These are phyloP conservation scores for Cabera pusaria DNA, from an alignment of 2,888 invertebrate species.

Conservation along the genomic window DNA sequence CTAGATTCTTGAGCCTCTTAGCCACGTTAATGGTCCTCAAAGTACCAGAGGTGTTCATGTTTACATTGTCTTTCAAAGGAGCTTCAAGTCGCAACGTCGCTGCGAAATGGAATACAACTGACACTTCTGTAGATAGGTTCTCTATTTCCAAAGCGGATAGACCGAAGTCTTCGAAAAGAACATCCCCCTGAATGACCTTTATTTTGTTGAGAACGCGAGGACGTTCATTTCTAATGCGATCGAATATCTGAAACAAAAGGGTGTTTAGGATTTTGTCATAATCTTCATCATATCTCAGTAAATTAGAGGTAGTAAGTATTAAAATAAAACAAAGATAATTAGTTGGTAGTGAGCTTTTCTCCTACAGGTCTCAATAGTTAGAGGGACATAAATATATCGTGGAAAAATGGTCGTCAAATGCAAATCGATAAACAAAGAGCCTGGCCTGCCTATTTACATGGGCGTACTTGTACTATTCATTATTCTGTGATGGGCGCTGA, in stretches of 20 bases:
- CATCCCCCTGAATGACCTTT: slow-evolving; percentile 89
- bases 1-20: slow-evolving; percentile 88
- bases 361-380: too few relatives aligned
- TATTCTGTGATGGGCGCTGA: too few relatives aligned
- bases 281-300: too few relatives aligned
- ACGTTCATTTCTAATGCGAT: slow-evolving; percentile 85
- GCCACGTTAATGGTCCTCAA: slow-evolving; percentile 89
- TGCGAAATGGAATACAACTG: slow-evolving; percentile 95
- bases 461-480: too few relatives aligned
- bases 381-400: too few relatives aligned
- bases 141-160: slow-evolving; percentile 83
- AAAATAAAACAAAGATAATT: too few relatives aligned
- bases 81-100: slow-evolving; percentile 96
- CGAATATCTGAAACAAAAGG: slow-evolving; percentile 84
- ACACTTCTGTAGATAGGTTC: slow-evolving; percentile 85
- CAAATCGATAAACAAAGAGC: too few relatives aligned
- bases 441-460: too few relatives aligned
- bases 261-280: too few relatives aligned
- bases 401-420: too few relatives aligned
- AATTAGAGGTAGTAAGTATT: too few relatives aligned
- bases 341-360: too few relatives aligned
- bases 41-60: slow-evolving; percentile 96
- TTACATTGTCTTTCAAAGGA: slow-evolving; percentile 91
- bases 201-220: slow-evolving; percentile 88
- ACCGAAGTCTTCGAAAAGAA: slow-evolving; percentile 85